A percentile compares a stretch with the other conserved stretches of the same genome.
Evolutionary conservation across 2,888 invertebrate species (phyloP).

Genomic region (Eupithecia tripunctaria): DNA sequence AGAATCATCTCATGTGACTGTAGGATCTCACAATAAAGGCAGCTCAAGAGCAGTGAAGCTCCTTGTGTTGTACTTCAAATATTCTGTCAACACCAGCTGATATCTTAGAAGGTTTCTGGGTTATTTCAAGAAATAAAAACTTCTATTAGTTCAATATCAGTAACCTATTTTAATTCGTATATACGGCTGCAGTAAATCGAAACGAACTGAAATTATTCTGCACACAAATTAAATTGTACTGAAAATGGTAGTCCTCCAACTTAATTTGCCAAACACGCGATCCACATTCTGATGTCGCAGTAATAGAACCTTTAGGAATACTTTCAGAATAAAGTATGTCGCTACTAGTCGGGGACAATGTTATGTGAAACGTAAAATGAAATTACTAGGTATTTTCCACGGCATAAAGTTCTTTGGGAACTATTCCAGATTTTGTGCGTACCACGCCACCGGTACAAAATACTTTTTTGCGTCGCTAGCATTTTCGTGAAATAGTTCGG

Average conservation of each 20-base stretch:
- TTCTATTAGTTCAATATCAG: not conserved
- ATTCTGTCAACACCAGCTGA: conserved; percentile 6
- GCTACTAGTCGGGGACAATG: conserved; percentile 47
- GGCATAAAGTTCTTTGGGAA: conserved; percentile 52
- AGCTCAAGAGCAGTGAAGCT: not conserved
- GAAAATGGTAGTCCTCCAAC: conserved; percentile 13
- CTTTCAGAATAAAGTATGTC: conserved; percentile 53
- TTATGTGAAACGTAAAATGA: conserved; percentile 57
- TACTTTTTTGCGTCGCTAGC: conserved; percentile 29
- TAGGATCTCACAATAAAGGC: conserved; percentile 5
- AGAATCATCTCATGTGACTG: conserved; percentile 7
- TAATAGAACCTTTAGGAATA: conserved; percentile 38
- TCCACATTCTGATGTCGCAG: conserved; percentile 48
- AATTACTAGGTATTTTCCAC: conserved; percentile 58
- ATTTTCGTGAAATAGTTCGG: conserved; percentile 16
- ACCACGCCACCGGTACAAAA: conserved; percentile 47
- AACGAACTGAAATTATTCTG: not conserved
- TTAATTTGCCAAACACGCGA: conserved; percentile 33
- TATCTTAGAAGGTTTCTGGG: not conserved
- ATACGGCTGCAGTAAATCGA: conserved; percentile 5
- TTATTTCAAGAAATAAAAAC: not conserved
- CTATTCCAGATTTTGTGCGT: conserved; percentile 51
- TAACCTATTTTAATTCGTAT: not conserved
- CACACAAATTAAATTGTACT: conserved; percentile 17
- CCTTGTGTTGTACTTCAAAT: not conserved